These are phyloP conservation scores for Drosophila neonasuta DNA, from an alignment of 2,888 invertebrate genomes.

Conservation along the genomic window DNA sequence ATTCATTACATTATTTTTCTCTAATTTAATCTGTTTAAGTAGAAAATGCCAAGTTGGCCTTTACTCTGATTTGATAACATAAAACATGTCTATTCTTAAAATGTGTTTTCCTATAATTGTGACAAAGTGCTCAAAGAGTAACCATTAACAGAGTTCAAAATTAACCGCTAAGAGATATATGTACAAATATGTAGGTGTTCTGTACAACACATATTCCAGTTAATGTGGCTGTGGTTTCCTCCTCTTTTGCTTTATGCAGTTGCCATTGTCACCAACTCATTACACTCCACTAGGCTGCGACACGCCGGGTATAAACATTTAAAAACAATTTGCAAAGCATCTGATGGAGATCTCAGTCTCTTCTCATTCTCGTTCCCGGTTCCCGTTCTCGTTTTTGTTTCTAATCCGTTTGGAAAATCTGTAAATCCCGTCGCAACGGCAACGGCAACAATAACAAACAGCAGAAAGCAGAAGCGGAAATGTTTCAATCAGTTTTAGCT, in stretches of 20 bases:
- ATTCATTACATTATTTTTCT: too few relatives aligned
- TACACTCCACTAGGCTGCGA: background rate
- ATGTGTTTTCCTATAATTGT: too few relatives aligned
- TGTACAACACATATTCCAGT: background rate
- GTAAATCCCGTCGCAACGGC: slow-evolving; percentile 60
- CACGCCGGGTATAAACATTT: slow-evolving; percentile 4
- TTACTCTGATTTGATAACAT: too few relatives aligned
- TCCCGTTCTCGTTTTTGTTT: slow-evolving; percentile 28
- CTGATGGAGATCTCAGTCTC: slow-evolving; percentile 41
- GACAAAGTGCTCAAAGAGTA: too few relatives aligned
- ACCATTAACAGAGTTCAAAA: too few relatives aligned
- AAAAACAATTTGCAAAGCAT: slow-evolving; percentile 47
- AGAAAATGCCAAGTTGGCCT: too few relatives aligned
- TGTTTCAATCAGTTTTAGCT: slow-evolving; percentile 60
- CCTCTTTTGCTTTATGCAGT: background rate
- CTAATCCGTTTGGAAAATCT: slow-evolving; percentile 74
- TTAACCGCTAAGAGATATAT: too few relatives aligned
- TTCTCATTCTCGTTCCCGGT: slow-evolving; percentile 33
- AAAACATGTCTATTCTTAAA: too few relatives aligned
- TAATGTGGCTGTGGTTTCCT: background rate
- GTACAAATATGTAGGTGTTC: background rate
- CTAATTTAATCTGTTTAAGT: too few relatives aligned
- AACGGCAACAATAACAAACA: slow-evolving; percentile 60
- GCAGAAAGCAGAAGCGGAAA: slow-evolving; percentile 58
- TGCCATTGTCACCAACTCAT: background rate